Evolutionary conservation across 2,797 vertebrate genomes (phyloP), one percentile per base, ranked within the genome.

Genomic region (Sternotherus odoratus): DNA sequence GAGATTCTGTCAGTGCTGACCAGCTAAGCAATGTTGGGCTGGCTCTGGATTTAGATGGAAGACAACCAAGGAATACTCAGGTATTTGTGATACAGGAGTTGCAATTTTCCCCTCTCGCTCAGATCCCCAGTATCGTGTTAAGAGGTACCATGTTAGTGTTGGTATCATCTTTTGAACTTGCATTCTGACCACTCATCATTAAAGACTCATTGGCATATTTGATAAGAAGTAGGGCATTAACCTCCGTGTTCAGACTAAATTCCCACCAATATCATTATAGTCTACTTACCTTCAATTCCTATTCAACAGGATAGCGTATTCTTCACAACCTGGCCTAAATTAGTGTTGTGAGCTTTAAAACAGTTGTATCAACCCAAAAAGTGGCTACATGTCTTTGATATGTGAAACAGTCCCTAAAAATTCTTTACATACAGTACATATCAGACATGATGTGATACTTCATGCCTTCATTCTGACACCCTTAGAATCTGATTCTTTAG

Each of bases 211-310:
- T 54, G 36, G 26, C 66, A 77, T 50, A n/a, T 80, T 83, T 72
- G 66, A 11, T 74, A 51, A 54, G 57, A 72, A 28, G 50, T 77
- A 86, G 46, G 46, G 12, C 6, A 0, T 84, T 78, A 95, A 84
- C 93, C 53, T 48, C 53, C 77, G 57, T 54, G 69, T 21, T 36
- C 69, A 66, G 77, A 26, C 48, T 77, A 46, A 88, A 83, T 26
- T 85, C 66, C 63, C 85, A 91, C 11, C 6, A 83, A 66, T 17
- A 13, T 56, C 57, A 12, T 82, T 56, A 49, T 54, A 7, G 54
- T 79, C 74, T 46, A 24, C 75, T 90, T 60, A 5, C 57, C 79
- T 95, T 93, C 39, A 46, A 74, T 74, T 91, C 82, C 56, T 79
- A 77, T 95, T 88, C 83, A 88, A 83, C 23, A 91, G 75, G 60